Evolutionary conservation across 2,888 invertebrate genomes (phyloP).

Genomic region (Platycheirus rosarum): DNA sequence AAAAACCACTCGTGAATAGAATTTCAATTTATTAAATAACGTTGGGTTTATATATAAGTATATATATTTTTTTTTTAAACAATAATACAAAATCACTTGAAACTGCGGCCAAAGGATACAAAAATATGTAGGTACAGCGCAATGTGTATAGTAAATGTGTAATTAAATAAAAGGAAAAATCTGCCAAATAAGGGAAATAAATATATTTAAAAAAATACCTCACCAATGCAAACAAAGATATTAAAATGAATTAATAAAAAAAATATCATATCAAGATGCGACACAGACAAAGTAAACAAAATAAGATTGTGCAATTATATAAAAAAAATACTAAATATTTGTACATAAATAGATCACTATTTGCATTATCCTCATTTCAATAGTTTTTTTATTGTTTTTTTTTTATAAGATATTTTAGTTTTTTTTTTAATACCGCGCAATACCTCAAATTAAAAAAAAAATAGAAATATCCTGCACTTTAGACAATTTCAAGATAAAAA

Average conservation of each 20-base stretch:
- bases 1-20: slow-evolving; percentile 12
- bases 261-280: slow-evolving; percentile 62
- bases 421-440: slow-evolving; percentile 60
- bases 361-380: not conserved
- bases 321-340: slow-evolving; percentile 21
- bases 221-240: slow-evolving; percentile 50
- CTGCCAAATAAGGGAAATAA: slow-evolving; percentile 52
- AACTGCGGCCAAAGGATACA: slow-evolving; percentile 61
- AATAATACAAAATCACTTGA: slow-evolving; percentile 25
- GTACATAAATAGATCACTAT: slow-evolving; percentile 10
- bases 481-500: slow-evolving; percentile 42
- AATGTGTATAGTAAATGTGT: not conserved
- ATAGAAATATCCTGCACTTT: slow-evolving; percentile 32
- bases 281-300: slow-evolving; percentile 40
- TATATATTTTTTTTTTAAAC: no score
- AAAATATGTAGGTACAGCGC: not conserved
- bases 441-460: slow-evolving; percentile 63
- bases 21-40: not conserved
- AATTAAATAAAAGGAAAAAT: slow-evolving; percentile 17
- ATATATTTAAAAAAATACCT: slow-evolving; percentile 53
- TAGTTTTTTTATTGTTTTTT: slow-evolving; percentile 7
- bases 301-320: slow-evolving; percentile 52
- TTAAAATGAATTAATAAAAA: slow-evolving; percentile 31
- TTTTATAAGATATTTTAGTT: slow-evolving; percentile 5
- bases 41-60: not conserved